Percentiles rank a stretch among this genome's conserved stretches.
These are phyloP conservation scores for Ibidorhyncha struthersii DNA, from an alignment of 2,113 vertebrate species.

Conservation along the genomic window DNA sequence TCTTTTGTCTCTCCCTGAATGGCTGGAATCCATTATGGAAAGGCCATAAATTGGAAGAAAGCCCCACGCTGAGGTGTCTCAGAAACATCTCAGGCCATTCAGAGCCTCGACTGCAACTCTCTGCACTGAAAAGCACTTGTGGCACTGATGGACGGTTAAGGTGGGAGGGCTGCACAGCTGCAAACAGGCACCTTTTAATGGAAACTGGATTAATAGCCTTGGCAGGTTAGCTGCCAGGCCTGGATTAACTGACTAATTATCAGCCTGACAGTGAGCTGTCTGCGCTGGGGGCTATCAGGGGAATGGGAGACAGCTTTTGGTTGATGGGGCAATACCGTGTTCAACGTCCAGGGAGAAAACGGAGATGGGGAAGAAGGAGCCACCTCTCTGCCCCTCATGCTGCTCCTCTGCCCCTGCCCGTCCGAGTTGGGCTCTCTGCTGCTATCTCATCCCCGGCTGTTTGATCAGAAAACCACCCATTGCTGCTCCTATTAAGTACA, in stretches of 20 bases:
- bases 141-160: background rate
- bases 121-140: background rate
- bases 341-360: background rate
- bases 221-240: background rate
- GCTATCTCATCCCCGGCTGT: background rate
- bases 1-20: background rate
- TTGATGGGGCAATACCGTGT: background rate
- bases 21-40: background rate
- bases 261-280: background rate
- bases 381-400: rapidly evolving
- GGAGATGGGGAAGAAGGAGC: rapidly evolving
- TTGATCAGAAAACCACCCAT: background rate
- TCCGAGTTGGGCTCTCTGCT: background rate
- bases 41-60: background rate
- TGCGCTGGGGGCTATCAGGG: background rate
- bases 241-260: slow-evolving; percentile 42
- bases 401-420: background rate
- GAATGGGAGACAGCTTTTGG: background rate
- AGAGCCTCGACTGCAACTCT: background rate
- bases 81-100: background rate
- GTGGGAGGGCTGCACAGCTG: background rate
- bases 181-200: background rate
- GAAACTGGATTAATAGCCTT: background rate
- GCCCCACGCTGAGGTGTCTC: background rate
- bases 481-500: background rate